Evolutionary conservation across 2,113 vertebrate genomes (phyloP), one percentile per base, ranked within the genome.

Genomic region (Diadophis punctatus): DNA sequence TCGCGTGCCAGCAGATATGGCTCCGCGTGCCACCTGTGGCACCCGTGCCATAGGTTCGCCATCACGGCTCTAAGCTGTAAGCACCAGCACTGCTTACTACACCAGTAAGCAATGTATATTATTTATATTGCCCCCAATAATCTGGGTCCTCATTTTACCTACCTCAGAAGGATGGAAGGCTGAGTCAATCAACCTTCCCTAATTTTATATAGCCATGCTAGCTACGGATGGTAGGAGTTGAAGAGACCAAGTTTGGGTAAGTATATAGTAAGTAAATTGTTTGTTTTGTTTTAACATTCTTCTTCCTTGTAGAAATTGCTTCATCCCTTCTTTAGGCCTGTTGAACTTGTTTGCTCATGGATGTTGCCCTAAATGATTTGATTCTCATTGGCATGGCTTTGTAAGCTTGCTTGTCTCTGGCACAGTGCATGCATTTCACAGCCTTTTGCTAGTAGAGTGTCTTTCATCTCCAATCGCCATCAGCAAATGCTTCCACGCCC

Each of bases 261-360:
- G 18, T 80, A 68, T 34, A 68, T 34, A 18, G 12, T 68, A 68
- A 68, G 60, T 39, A 80, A 80, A 80, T 22, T 9, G 68, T 74
- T 74, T 74, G 68, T 80, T 80, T 63, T 87, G 85, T 91, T 63
- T 60, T 11, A 39, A 46, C 34, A 55, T 74, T 92, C 51, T 92
- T 51, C 91, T 80, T 63, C 60, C 39, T 89, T 52, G 51, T 11
- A 63, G 46, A 86, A 86, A 92, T 90, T 52, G 80, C 55, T 86
- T 60, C 55, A 90, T 90, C 25, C 16, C 55, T 93, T 51, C 88
- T 90, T 89, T 90, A 86, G 53, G 48, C 88, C 34, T 63, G 88
- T 86, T 60, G 53, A 86, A 93, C 88, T 90, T 43, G 88, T 93
- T 93, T 93, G 46, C 43, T 90, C 14, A 49, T 92, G 74, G 60